A percentile compares a stretch with the other conserved stretches of the same genome.
Evolutionary conservation across 2,888 invertebrate species (phyloP).

Genomic region (Polyommatus iphigenia): DNA sequence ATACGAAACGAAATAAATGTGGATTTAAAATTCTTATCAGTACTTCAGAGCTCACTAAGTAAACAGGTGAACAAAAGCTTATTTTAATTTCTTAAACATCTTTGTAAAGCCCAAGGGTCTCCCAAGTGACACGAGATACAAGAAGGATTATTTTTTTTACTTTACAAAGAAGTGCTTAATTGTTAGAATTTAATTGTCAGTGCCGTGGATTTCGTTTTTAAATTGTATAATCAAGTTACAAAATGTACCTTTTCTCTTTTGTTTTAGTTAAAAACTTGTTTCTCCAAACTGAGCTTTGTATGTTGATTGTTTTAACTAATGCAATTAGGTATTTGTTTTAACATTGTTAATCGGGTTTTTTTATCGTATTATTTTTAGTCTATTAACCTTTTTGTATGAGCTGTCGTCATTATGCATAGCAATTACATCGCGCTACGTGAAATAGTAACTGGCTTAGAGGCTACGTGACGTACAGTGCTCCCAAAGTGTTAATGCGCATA

Average conservation of each 20-base stretch:
- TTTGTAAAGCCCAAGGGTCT: not conserved
- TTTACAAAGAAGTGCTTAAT: not conserved
- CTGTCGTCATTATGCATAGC: too few relatives aligned
- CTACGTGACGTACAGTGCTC: too few relatives aligned
- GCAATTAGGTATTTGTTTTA: too few relatives aligned
- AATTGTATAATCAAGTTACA: not conserved
- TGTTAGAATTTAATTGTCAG: not conserved
- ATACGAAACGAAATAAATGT: not conserved
- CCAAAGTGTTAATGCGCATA: too few relatives aligned
- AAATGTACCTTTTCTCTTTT: not conserved
- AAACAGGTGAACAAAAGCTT: not conserved
- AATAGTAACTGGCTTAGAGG: too few relatives aligned
- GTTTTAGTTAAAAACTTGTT: too few relatives aligned
- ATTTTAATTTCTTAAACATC: not conserved
- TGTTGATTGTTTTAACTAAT: too few relatives aligned
- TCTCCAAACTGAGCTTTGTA: too few relatives aligned
- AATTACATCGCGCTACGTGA: too few relatives aligned
- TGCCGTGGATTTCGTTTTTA: not conserved
- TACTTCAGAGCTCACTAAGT: not conserved
- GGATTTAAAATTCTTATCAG: not conserved
- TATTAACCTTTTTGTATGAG: too few relatives aligned
- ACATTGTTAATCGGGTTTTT: too few relatives aligned
- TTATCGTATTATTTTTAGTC: too few relatives aligned
- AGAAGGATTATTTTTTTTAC: not conserved
- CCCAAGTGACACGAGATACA: not conserved